Base-by-base conservation (phyloP, 2,113 vertebrate genomes). In the Natator depressus region DNA sequence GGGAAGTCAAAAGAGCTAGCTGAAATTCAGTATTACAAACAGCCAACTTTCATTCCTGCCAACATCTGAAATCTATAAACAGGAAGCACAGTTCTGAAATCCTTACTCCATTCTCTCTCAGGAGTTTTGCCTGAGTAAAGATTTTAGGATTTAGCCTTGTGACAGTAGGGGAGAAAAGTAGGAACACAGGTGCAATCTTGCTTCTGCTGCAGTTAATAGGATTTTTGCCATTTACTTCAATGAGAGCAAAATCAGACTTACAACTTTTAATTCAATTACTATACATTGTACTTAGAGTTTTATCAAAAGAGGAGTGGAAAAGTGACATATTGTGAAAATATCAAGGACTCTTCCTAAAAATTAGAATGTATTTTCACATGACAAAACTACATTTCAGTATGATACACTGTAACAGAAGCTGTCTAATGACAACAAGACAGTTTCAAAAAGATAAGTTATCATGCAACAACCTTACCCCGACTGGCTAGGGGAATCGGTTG, bases 61-160 rank as follows among this genome's bases (percentile, higher is more conserved):
- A 93, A 54, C 35, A 91, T 85, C 79, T 94, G 62, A 95, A 94
- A 93, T n/a, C 82, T 95, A 96, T 95, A 96, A 93, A 82, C 95
- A 97, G 78, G 51, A 93, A 91, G 31, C 5, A 76, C 65, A 38
- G 13, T 92, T 75, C 80, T 95, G 75, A 72, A 95, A 31, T 72
- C 24, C 54, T 79, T 95, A 95, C 53, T 75, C 49, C 78, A 69
- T 80, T 82, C 29, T 94, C 95, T 91, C 79, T 88, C 81, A 84
- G 94, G 88, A 95, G 88, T 94, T 94, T 91, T 80, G 24, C 2
- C 8, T 83, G 47, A 38, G 24, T 92, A 87, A 82, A 96, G 81
- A 65, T 13, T 89, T 76, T 2, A 53, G 5, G 8, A 79, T 93
- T 93, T 93, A 57, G 3, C 22, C 92, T 25, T 88, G 82, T 53